Percentiles rank a stretch among this genome's conserved stretches.
These are phyloP conservation scores for Pilophorus perplexus DNA, from an alignment of 2,888 invertebrate species.

Conservation along the genomic window DNA sequence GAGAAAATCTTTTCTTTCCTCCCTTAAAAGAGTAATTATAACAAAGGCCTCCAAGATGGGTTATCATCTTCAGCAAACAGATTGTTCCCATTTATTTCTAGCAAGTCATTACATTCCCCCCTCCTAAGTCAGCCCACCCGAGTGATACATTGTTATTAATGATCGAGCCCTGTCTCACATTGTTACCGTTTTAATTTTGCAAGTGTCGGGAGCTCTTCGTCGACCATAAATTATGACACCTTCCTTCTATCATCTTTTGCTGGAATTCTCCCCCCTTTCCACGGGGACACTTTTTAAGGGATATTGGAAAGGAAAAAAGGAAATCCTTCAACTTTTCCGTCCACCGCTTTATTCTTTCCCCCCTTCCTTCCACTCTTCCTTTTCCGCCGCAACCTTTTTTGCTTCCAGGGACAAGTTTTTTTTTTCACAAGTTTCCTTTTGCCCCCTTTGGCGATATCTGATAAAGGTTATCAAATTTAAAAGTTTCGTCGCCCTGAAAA, in stretches of 20 bases:
- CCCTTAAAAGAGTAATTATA: conserved; percentile 32
- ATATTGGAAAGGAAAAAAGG: conserved; percentile 17
- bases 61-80: conserved; percentile 30
- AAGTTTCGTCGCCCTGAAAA: no score
- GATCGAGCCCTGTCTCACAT: conserved; percentile 39
- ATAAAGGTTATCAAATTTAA: no score
- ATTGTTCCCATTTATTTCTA: conserved; percentile 31
- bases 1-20: neutral
- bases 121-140: no score
- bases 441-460: no score
- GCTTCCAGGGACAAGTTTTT: no score
- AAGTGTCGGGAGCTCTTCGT: conserved; percentile 17
- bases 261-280: no score
- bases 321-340: conserved; percentile 20
- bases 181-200: conserved; percentile 40
- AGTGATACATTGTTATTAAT: conserved; percentile 40
- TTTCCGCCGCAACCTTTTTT: no score
- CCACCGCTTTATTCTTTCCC: no score
- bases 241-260: conserved; percentile 24
- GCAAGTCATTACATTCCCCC: conserved; percentile 38
- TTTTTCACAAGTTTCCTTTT: no score
- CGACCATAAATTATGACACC: conserved; percentile 39
- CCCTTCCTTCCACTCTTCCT: no score
- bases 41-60: conserved; percentile 25
- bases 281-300: conserved; percentile 2